Evolutionary conservation across 2,888 invertebrate genomes (phyloP), one percentile per base, ranked within the genome.

Genomic region (Macrophya annulata): DNA sequence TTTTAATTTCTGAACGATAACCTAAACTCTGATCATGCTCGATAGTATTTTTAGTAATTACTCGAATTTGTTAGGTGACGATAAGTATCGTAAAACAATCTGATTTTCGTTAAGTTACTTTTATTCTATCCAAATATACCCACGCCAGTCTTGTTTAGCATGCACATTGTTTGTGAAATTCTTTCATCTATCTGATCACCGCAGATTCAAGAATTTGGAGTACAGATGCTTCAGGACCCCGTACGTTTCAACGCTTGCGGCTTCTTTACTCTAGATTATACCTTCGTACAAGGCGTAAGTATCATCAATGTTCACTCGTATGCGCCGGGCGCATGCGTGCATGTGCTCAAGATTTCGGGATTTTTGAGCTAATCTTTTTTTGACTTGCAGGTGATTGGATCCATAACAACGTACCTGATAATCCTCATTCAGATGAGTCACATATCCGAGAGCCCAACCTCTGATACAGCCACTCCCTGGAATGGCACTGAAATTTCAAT

Each of bases 161-260:
- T n/a, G n/a, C n/a, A n/a, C n/a, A 31, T 31, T 31, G 31, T 43
- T 43, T 9, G 4, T 43, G 15, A 25, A 17, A 45, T 74, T 48
- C 15, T 48, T 10, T 51, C 25, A 15, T 25, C 17, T 51, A 21
- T 31, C 9, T 21, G 48, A n/a, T 45, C n/a, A 4, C n/a, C 31
- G 8, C 74, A 84, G 72, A 85, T 88, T 51, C 55, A 83, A 25
- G 87, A 86, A 84, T 87, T 87, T 59, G 84, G 86, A n/a, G 55
- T 88, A 45, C 90, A 90, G 87, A 85, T 90, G 43, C 81, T 88
- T 48, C 87, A 88, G 55, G 86, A 87, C 59, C 87, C 89, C 1
- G 62, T 89, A 21, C 48, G 40, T 37, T 88, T 90, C 40, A 84
- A 87, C 10, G 87, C 88, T 31, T 84, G 55, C 77, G 87, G 87